phyloP scores from a whole-genome alignment of 64 coral and sea anemone genomes.

The Montipora sp. region DNA sequence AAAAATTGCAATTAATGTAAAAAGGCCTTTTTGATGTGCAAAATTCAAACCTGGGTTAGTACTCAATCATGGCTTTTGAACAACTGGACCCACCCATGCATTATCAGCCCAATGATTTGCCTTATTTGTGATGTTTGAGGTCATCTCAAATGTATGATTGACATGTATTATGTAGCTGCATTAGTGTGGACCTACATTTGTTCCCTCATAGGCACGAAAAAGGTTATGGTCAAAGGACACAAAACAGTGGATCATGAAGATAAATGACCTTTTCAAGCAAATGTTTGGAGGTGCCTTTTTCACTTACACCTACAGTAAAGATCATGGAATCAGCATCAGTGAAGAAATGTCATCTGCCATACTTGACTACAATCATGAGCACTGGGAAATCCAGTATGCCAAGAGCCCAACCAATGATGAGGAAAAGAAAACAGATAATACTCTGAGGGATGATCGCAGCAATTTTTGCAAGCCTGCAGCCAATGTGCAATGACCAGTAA shows the following conservation, averaged over 20 bases:
- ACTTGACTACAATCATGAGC: slow-evolving; percentile 29
- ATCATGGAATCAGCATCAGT: slow-evolving; percentile 32
- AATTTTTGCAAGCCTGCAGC: too few relatives aligned
- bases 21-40: background rate
- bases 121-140: background rate
- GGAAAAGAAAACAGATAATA: too few relatives aligned
- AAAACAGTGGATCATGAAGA: slow-evolving; percentile 20
- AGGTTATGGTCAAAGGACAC: slow-evolving; percentile 44
- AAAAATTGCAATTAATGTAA: too few relatives aligned
- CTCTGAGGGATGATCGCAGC: too few relatives aligned
- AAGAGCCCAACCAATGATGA: too few relatives aligned
- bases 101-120: background rate
- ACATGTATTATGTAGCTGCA: background rate
- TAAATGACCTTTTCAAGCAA: slow-evolving; percentile 44
- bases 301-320: slow-evolving; percentile 40
- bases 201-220: slow-evolving; percentile 11
- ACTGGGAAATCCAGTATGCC: slow-evolving; percentile 40
- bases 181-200: background rate
- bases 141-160: background rate
- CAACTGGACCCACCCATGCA: background rate
- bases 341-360: background rate
- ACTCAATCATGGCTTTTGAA: too few relatives aligned
- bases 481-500: too few relatives aligned
- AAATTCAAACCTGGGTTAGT: background rate
- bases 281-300: slow-evolving; percentile 60